Evolutionary conservation across 64 coral and sea anemone species (phyloP).

Genomic region (Catalaphyllia jardinei): DNA sequence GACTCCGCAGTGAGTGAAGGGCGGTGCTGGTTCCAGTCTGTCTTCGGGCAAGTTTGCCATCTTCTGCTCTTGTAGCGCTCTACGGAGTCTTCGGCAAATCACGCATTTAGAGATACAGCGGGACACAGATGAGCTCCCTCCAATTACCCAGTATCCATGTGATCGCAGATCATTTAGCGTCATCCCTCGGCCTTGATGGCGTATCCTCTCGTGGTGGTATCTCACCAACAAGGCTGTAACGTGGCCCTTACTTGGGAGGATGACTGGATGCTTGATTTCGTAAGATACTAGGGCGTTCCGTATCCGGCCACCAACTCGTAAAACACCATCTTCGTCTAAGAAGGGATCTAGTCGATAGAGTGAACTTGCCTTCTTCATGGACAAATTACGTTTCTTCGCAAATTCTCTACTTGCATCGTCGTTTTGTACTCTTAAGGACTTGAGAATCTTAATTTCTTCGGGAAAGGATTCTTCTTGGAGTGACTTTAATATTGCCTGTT

Average conservation of each 20-base stretch:
- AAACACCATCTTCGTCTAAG: neutral
- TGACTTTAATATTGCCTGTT: neutral
- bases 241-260: conserved; percentile 1
- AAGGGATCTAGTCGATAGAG: conserved; percentile 43
- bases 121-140: neutral
- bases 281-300: neutral
- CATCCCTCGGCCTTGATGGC: neutral
- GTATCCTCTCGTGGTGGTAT: conserved; percentile 8
- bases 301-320: conserved; percentile 40
- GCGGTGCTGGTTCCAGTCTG: conserved; percentile 14
- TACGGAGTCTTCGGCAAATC: neutral
- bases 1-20: neutral
- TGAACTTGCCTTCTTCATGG: conserved; percentile 43
- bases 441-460: neutral
- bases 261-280: conserved; percentile 12
- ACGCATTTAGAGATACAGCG: conserved; percentile 5
- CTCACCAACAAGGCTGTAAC: neutral
- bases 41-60: conserved; percentile 21
- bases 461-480: neutral
- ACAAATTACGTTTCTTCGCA: neutral
- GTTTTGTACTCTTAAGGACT: neutral
- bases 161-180: conserved; percentile 2
- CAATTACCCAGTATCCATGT: conserved; percentile 1
- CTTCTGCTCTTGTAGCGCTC: conserved; percentile 2
- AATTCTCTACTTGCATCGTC: conserved; percentile 8